Percentiles rank a stretch among this genome's conserved stretches.
phyloP scores from a whole-genome alignment of 2,797 vertebrate species.

The Sebastiscus tertius region DNA sequence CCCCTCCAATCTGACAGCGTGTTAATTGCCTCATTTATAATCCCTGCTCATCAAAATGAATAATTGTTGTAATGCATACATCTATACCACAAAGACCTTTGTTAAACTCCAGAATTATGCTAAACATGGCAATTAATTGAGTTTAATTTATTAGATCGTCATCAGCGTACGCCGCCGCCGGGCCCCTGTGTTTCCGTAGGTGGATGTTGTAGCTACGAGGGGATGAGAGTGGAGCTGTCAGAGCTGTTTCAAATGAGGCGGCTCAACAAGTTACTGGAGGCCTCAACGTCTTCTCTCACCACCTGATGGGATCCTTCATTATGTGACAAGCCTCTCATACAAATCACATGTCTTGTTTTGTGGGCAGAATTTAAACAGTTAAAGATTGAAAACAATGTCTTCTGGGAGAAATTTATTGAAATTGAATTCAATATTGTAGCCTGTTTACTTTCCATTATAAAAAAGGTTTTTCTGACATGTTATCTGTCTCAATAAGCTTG shows the following conservation, averaged over 20 bases:
- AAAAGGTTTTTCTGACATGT: no score
- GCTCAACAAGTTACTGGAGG: slow-evolving; percentile 58
- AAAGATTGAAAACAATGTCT: background rate
- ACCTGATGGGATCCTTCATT: slow-evolving; percentile 18
- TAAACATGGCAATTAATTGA: slow-evolving; percentile 79
- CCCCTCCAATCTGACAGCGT: slow-evolving; percentile 71
- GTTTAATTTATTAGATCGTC: slow-evolving; percentile 74
- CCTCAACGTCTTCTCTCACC: slow-evolving; percentile 17
- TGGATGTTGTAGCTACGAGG: slow-evolving; percentile 37
- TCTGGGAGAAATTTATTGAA: background rate
- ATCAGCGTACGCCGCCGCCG: slow-evolving; percentile 25
- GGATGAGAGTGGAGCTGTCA: slow-evolving; percentile 53
- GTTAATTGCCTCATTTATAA: slow-evolving; percentile 85
- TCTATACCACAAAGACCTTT: slow-evolving; percentile 71
- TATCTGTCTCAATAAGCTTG: background rate
- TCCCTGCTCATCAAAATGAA: slow-evolving; percentile 78
- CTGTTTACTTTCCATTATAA: background rate
- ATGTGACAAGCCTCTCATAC: background rate
- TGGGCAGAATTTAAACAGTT: background rate
- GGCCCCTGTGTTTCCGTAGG: slow-evolving; percentile 47
- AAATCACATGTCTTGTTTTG: background rate
- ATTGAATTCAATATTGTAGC: background rate
- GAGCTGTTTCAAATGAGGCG: slow-evolving; percentile 38
- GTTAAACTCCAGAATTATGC: slow-evolving; percentile 76
- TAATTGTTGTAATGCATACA: slow-evolving; percentile 73